Conservation (phyloP, 2,797 vertebrate species). For the Aulostomus chinensis region DNA sequence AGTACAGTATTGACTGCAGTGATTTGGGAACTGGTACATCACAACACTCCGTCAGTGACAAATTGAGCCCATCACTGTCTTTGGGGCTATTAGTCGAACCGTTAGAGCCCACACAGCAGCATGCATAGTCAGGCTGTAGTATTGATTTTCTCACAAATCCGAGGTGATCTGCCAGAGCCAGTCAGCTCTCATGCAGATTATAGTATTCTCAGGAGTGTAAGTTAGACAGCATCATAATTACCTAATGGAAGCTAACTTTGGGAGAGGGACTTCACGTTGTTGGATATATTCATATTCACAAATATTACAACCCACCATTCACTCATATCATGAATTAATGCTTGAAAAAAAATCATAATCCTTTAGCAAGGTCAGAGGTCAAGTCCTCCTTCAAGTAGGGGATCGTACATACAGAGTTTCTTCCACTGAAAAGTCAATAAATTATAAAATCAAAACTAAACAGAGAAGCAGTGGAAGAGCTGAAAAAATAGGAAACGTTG, state of each 20-base stretch:
- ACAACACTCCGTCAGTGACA: slow-evolving; percentile 43
- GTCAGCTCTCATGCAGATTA: slow-evolving; percentile 63
- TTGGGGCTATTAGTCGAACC: slow-evolving; percentile 55
- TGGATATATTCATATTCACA: slow-evolving; percentile 31
- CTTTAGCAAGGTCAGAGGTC: too few relatives aligned
- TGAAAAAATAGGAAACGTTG: slow-evolving; percentile 4
- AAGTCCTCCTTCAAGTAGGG: not conserved
- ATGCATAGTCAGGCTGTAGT: slow-evolving; percentile 47
- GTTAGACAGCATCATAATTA: slow-evolving; percentile 44
- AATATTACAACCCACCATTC: too few relatives aligned
- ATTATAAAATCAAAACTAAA: not conserved
- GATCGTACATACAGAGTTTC: slow-evolving; percentile 4
- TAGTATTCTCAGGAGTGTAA: slow-evolving; percentile 55
- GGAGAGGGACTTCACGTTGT: too few relatives aligned
- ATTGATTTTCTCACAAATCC: slow-evolving; percentile 75
- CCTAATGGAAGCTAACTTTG: slow-evolving; percentile 58
- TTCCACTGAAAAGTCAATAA: not conserved
- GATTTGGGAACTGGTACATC: slow-evolving; percentile 45
- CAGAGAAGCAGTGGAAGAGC: not conserved
- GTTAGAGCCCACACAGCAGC: slow-evolving; percentile 50
- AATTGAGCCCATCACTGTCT: slow-evolving; percentile 47
- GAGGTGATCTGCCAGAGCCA: slow-evolving; percentile 66
- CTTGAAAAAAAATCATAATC: too few relatives aligned
- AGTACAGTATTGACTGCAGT: slow-evolving; percentile 32
- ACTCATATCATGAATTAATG: too few relatives aligned